phyloP scores from a whole-genome alignment of 1,140 invertebrate species.

The Coenobita brevimanus region DNA sequence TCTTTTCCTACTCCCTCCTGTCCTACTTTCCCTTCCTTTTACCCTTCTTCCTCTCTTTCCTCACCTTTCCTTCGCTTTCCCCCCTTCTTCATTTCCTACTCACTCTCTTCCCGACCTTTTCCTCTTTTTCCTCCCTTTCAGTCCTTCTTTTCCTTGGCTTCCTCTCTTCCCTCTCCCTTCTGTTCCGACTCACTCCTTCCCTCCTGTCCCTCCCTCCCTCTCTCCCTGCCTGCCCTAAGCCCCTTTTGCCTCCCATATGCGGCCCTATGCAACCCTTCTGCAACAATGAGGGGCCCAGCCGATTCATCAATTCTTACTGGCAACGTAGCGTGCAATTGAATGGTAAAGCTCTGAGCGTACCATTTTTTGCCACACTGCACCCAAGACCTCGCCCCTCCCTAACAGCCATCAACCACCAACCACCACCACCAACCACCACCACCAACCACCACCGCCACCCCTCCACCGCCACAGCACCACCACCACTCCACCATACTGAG shows the following conservation, averaged over 20 bases:
- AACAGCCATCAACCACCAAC: too few species aligned
- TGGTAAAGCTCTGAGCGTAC: constrained; percentile 52
- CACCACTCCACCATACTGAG: not conserved
- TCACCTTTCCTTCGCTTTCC: too few species aligned
- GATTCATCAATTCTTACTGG: constrained; percentile 65
- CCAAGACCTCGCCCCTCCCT: constrained; percentile 2
- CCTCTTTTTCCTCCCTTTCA: not conserved
- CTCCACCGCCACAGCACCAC: not conserved
- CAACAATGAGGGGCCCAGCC: constrained; percentile 59
- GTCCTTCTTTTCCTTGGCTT: not conserved
- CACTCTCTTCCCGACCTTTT: not conserved
- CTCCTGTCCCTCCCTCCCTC: not conserved
- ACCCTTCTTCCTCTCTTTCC: not conserved
- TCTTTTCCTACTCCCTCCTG: not conserved
- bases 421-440: not conserved
- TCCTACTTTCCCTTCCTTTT: not conserved
- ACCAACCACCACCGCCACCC: not conserved
- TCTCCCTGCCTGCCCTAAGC: not conserved
- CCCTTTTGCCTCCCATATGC: constrained; percentile 49
- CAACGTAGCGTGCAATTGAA: constrained; percentile 66
- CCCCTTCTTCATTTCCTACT: not conserved
- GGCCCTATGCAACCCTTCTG: constrained; percentile 55
- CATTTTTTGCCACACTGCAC: constrained; percentile 56
- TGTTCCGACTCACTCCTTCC: not conserved
- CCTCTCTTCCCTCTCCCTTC: constrained; percentile 5